These are phyloP conservation scores for Anolis sagrei DNA, from an alignment of 2,113 vertebrate species.

Conservation along the genomic window DNA sequence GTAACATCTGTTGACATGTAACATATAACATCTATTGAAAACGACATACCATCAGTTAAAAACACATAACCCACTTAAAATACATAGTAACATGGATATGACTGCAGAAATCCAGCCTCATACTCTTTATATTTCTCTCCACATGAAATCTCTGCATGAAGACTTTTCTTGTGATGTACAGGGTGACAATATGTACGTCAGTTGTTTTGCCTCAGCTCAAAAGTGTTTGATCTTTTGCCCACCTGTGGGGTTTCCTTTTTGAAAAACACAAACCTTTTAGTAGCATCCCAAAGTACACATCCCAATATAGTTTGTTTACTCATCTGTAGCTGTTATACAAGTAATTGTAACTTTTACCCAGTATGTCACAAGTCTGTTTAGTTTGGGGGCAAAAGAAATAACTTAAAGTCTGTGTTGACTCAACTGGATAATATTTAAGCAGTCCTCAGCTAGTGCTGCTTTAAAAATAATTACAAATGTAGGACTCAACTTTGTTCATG, in stretches of 20 bases:
- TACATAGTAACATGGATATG: no score
- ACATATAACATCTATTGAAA: no score
- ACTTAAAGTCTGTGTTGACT: slow-evolving; percentile 65
- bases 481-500: not conserved
- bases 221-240: not conserved
- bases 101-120: no score
- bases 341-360: slow-evolving; percentile 56
- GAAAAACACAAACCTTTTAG: not conserved
- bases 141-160: not conserved
- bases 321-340: slow-evolving; percentile 25
- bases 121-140: no score
- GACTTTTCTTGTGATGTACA: no score
- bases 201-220: not conserved
- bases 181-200: no score
- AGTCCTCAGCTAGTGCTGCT: slow-evolving; percentile 39
- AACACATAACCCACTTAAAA: no score
- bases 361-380: slow-evolving; percentile 61
- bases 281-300: slow-evolving; percentile 39
- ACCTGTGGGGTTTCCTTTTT: fast-evolving
- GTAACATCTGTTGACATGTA: no score
- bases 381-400: slow-evolving; percentile 45
- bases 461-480: not conserved
- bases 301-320: slow-evolving; percentile 39
- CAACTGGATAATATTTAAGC: slow-evolving; percentile 71
- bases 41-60: no score